phyloP scores from a whole-genome alignment of 2,797 vertebrate species.

The Sebastes vulpes region DNA sequence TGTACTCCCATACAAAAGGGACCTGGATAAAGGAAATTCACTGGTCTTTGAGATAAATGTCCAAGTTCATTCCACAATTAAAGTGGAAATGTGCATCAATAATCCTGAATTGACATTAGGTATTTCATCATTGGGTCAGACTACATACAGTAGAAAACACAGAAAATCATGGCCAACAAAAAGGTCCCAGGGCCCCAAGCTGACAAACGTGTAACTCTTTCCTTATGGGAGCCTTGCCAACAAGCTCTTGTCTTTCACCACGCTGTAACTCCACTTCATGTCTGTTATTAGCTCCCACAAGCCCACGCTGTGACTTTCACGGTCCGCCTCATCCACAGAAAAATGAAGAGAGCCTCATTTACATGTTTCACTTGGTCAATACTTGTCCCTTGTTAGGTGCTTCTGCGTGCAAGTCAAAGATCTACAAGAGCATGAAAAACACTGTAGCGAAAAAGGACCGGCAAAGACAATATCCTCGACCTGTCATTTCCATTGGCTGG shows the following conservation, averaged over 20 bases:
- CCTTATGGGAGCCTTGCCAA: conserved; percentile 10
- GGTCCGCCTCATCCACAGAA: conserved; percentile 27
- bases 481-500: conserved; percentile 72
- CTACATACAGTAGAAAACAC: not conserved
- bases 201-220: conserved; percentile 22
- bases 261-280: conserved; percentile 29
- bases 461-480: conserved; percentile 38
- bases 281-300: conserved; percentile 52
- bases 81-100: conserved; percentile 9
- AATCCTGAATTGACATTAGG: conserved; percentile 4
- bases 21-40: conserved; percentile 36
- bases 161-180: conserved; percentile 3
- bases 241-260: conserved; percentile 28
- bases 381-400: conserved; percentile 58
- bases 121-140: conserved; percentile 14
- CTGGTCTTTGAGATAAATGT: conserved; percentile 26
- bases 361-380: conserved; percentile 77
- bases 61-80: conserved; percentile 23
- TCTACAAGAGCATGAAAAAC: conserved; percentile 50
- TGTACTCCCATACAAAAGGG: conserved; percentile 32
- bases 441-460: not conserved
- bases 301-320: conserved; percentile 33
- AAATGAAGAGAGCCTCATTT: conserved; percentile 62
- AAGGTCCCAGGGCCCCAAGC: not conserved
- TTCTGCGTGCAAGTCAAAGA: conserved; percentile 56